Evolutionary conservation across 2,797 vertebrate species (phyloP), one percentile per base, ranked within the genome.

Genomic region (Taeniopygia guttata): DNA sequence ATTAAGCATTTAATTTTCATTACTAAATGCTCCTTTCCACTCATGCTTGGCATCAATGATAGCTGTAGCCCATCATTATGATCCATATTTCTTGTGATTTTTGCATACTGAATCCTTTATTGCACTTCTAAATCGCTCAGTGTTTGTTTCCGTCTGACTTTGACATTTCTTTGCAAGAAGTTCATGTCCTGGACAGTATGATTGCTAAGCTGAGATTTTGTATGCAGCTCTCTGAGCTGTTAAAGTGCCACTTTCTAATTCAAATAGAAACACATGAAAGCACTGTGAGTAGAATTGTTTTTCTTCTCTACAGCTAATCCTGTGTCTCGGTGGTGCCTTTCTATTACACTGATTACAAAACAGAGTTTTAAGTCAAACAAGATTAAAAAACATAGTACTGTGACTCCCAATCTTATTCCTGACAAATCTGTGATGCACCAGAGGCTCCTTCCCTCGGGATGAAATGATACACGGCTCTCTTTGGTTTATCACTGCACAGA

Each of bases 341-440:
- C 87, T 91, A 70, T 92, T 90, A 74, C 66, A 70, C 49, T 94
- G 85, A 93, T 96, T 96, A 84, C 80, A 94, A 95, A 95, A 95
- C 66, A 90, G 23, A 90, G 68, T 93, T 94, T 92, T 94, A 92
- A 96, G 69, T 95, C 89, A 96, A 96, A 96, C 73, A 85, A 81
- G 79, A 90, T 90, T 92, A 79, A 94, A 94, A 91, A 91, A 55
- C 29, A 22, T 59, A 86, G 73, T 73, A 26, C 48, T 78, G 36
- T 93, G 91, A 81, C 79, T 96, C 83, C 79, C 84, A 94, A 10
- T 45, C 34, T 96, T 94, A 91, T 95, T 96, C 89, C 85, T 93
- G 80, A 91, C 85, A 94, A 96, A 93, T 81, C 91, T 93, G 69
- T 92, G 92, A 67, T 94, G 84, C 91, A 95, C 89, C 94, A 96